Percentiles rank a stretch among this genome's conserved stretches.
Evolutionary conservation across 2,113 vertebrate genomes (phyloP).

Genomic region (Micromys minutus): DNA sequence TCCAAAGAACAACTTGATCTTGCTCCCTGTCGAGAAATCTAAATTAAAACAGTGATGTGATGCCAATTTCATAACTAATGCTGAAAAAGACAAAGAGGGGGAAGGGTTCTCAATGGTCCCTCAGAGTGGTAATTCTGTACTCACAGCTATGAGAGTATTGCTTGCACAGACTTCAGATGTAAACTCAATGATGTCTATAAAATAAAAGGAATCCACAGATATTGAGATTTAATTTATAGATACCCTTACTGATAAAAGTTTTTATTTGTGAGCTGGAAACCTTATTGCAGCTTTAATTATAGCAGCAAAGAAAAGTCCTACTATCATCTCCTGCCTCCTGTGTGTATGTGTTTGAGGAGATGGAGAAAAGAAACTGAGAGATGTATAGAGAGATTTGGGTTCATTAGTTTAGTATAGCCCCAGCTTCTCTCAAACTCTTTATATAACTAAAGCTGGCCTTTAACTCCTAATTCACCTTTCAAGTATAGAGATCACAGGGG

Average conservation of each 20-base stretch:
- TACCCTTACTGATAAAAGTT: neutral
- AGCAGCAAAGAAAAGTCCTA: neutral
- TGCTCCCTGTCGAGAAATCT: neutral
- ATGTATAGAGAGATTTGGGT: too few relatives aligned
- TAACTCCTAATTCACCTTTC: neutral
- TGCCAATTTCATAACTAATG: neutral
- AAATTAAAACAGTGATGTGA: slow-evolving; percentile 11
- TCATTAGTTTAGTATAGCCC: neutral
- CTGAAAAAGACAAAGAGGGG: neutral
- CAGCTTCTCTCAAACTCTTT: neutral
- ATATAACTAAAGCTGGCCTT: neutral
- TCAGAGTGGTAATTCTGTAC: neutral
- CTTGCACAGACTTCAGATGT: neutral
- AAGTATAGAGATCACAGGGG: neutral
- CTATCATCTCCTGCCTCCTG: neutral
- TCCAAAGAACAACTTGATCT: neutral
- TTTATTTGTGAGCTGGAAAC: slow-evolving; percentile 12
- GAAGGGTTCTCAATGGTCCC: neutral
- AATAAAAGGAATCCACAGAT: neutral
- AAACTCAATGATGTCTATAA: neutral
- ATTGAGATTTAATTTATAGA: neutral
- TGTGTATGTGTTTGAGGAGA: too few relatives aligned
- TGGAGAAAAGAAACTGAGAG: neutral
- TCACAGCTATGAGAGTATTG: neutral
- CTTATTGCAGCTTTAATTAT: neutral